phyloP scores from a whole-genome alignment of 2,888 invertebrate genomes.

The Clostera curtula region DNA sequence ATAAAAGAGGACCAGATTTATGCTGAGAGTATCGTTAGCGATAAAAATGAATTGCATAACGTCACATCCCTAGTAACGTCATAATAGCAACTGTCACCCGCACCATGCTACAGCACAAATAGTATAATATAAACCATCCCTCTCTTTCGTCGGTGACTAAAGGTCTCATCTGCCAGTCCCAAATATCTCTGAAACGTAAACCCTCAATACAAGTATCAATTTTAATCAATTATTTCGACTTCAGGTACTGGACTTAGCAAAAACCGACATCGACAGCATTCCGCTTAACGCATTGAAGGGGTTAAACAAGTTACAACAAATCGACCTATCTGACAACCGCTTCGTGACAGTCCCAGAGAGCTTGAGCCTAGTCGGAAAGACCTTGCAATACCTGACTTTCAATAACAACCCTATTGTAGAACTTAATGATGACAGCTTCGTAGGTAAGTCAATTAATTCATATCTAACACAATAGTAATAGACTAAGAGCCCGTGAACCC shows the following conservation, averaged over 20 bases:
- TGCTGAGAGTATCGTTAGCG: too few relatives aligned
- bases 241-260: slow-evolving; percentile 72
- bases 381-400: slow-evolving; percentile 74
- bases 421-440: slow-evolving; percentile 75
- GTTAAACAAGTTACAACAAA: slow-evolving; percentile 62
- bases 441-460: slow-evolving; percentile 54
- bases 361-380: slow-evolving; percentile 66
- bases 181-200: background rate
- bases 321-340: slow-evolving; percentile 77
- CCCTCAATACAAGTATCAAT: background rate
- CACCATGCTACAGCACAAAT: background rate
- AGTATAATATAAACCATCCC: too few relatives aligned
- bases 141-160: too few relatives aligned
- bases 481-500: too few relatives aligned
- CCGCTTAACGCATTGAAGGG: slow-evolving; percentile 69
- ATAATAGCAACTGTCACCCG: too few relatives aligned
- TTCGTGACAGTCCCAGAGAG: slow-evolving; percentile 75
- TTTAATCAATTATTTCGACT: slow-evolving; percentile 14
- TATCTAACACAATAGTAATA: too few relatives aligned
- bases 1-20: too few relatives aligned
- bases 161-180: background rate
- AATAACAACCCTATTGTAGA: slow-evolving; percentile 77
- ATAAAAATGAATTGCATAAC: too few relatives aligned
- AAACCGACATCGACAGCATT: slow-evolving; percentile 74
- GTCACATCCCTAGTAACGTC: too few relatives aligned